Evolutionary conservation across 2,113 vertebrate species (phyloP).

Genomic region (Xiphias gladius): DNA sequence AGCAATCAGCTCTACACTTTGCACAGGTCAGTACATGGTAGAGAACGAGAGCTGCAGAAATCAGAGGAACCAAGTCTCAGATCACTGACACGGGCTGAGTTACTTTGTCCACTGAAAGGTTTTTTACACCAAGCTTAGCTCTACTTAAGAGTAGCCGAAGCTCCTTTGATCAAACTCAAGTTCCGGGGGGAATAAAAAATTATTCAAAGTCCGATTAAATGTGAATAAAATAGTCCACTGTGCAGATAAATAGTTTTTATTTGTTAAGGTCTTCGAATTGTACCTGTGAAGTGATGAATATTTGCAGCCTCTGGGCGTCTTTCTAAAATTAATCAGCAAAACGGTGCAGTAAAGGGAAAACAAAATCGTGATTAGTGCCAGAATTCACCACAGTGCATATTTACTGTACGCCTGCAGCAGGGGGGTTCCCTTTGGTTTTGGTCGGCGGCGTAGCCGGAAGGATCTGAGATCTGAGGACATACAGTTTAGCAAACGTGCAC

Average conservation of each 20-base stretch:
- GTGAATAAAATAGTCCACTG: neutral
- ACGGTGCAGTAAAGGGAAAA: neutral
- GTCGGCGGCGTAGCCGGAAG: neutral
- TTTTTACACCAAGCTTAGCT: too few relatives aligned
- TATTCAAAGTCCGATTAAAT: too few relatives aligned
- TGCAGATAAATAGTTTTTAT: neutral
- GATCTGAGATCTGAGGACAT: neutral
- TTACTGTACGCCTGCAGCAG: neutral
- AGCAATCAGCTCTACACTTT: too few relatives aligned
- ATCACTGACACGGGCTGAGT: too few relatives aligned
- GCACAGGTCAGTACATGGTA: too few relatives aligned
- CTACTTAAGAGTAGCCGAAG: too few relatives aligned
- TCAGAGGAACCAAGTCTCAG: too few relatives aligned
- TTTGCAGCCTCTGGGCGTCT: conserved; percentile 2
- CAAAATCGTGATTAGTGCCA: conserved; percentile 20
- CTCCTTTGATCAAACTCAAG: too few relatives aligned
- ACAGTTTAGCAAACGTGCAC: neutral
- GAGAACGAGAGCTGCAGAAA: too few relatives aligned
- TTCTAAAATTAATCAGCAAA: conserved; percentile 32
- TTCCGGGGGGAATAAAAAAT: too few relatives aligned
- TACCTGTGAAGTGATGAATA: conserved; percentile 1
- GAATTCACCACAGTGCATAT: neutral
- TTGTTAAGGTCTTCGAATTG: neutral
- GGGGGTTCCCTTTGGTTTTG: neutral
- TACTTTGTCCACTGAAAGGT: too few relatives aligned